Percentiles rank a stretch among this genome's conserved stretches.
Conservation (phyloP, 2,797 vertebrate species). For the Lophotriccus pileatus region DNA sequence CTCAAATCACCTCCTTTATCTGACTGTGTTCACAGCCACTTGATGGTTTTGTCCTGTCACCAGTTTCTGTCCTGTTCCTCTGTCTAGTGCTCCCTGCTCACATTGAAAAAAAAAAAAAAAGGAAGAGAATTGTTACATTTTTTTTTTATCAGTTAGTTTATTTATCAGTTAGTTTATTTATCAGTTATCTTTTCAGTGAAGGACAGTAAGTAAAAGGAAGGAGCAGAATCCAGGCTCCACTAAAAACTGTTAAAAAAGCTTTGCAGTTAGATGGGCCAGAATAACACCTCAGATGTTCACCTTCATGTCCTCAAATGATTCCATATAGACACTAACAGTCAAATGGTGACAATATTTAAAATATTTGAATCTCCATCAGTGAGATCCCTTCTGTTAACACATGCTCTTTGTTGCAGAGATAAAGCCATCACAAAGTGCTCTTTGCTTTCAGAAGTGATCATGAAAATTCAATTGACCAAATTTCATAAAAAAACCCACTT, state of each 20-base stretch:
- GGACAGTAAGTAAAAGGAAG: background rate
- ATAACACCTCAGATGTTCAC: background rate
- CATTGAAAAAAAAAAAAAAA: background rate
- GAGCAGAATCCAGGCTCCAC: background rate
- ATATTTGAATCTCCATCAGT: background rate
- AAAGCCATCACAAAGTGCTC: conserved; percentile 32
- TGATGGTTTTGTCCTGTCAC: background rate
- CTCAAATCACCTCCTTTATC: background rate
- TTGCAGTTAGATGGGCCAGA: background rate
- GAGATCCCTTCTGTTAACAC: background rate
- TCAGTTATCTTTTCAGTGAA: background rate
- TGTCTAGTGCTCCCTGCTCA: background rate
- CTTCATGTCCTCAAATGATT: background rate
- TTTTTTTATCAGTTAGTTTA: background rate
- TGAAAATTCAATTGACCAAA: conserved; percentile 50
- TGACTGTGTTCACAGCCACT: background rate
- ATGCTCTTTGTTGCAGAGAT: background rate
- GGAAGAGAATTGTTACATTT: background rate
- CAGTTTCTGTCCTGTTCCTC: background rate
- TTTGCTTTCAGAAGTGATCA: conserved; percentile 39
- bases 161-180: too few relatives aligned
- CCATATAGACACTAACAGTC: background rate
- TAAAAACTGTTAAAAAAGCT: background rate
- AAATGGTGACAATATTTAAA: background rate
- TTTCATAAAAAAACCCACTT: conserved; percentile 31